Evolutionary conservation across 2,888 invertebrate species (phyloP), one percentile per base, ranked within the genome.

Genomic region (Gortyna flavago): DNA sequence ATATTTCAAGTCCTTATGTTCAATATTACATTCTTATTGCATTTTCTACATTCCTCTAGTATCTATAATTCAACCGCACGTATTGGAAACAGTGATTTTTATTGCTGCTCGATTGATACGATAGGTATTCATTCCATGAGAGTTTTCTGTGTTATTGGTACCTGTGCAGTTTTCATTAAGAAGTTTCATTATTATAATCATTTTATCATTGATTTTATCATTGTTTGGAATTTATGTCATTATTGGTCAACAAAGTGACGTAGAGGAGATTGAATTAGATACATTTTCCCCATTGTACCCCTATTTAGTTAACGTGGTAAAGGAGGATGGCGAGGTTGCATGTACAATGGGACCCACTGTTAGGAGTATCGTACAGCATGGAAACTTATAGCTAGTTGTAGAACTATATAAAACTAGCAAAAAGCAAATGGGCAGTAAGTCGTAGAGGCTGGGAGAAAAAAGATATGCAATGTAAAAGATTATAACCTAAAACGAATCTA

Each of bases 1-100:
- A 95, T 95, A 94, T 94, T 93, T 92, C 89, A 93, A 93, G 90
- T 90, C 90, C 92, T 91, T 92, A 91, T 90, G 91, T 92, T 90
- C 92, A 92, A 95, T 96, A 95, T 95, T 93, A 95, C 95, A 95
- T 95, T 96, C 94, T 92, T 91, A 89, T 88, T 92, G 91, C 91
- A 90, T 91, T 87, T 90, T 90, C 90, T 87, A 87, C 88, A 88
- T 90, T 89, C 86, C 75, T 83, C 79, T 77, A 77, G 87, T 88
- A 83, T 88, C 87, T 86, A 88, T 89, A 89, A 84, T 83, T 85
- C 86, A 89, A 87, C 89, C 86, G 51, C 80, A 82, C 70, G 79
- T 83, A 81, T 77, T 72, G 54, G 70, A 75, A 81, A 81, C 79
- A 86, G 70, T 86, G 88, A 86, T 83, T 85, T 83, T 88, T 88